Evolutionary conservation across 2,797 vertebrate genomes (phyloP), one percentile per base, ranked within the genome.

Genomic region (Mus spretus): DNA sequence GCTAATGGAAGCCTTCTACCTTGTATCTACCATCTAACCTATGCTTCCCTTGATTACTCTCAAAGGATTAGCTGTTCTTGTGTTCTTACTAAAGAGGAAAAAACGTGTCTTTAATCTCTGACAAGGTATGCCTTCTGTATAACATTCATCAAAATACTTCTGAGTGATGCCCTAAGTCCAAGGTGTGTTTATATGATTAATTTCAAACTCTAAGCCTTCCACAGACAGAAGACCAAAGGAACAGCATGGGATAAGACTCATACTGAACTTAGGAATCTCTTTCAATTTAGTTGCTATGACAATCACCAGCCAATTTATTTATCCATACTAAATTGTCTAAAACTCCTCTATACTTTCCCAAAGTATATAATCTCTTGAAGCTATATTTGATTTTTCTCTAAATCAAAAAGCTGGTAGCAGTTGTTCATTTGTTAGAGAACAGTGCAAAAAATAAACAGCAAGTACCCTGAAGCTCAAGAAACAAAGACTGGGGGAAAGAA

Each of bases 11-110:
- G 1, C 11, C 34, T 89, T 80, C 31, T 13, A 89, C 61, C 2
- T 4, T 24, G 6, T 11, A 65, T 40, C 28, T 91, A 5, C 20
- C 40, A 82, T 88, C 37, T 44, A 83, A 74, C 44, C 6, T 3
- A 87, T 86, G 22, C 9, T 88, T 65, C 2, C 40, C 28, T 63
- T 84, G 24, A 3, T 85, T 53, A 90, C 82, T 88, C 53, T 55
- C 47, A 93, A 95, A 94, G 17, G 44, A 83, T 79, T 72, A 28
- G 28, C 88, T 37, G 24, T 93, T 85, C 86, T 63, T 90, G n/a
- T 89, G 91, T 91, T 83, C 47, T 90, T 81, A 63, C 40, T 40
- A 81, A 85, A 94, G 61, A 90, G 31, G 47, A 96, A 91, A 78
- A 34, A n/a, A 72, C 0, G 28, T 34, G 20, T 13, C 44, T 90